Evolutionary conservation across 2,888 invertebrate genomes (phyloP).

Genomic region (Polyommatus iphigenia): DNA sequence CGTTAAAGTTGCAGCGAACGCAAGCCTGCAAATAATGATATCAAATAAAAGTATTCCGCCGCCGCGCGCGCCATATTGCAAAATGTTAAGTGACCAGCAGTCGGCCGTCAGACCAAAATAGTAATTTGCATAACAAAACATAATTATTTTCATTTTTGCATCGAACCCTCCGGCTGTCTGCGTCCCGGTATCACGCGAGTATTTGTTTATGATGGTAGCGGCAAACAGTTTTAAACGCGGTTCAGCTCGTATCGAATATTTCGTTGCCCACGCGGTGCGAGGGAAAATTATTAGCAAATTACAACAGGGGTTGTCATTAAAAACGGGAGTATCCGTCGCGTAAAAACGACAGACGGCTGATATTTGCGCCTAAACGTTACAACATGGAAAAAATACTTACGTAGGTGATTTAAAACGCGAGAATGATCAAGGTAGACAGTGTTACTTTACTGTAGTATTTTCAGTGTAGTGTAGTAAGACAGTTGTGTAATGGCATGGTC

Average conservation of each 20-base stretch:
- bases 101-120: conserved; percentile 27
- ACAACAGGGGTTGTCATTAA: not conserved
- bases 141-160: conserved; percentile 24
- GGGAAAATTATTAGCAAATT: conserved; percentile 4
- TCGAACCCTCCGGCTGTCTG: conserved; percentile 14
- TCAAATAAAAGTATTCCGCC: conserved; percentile 1
- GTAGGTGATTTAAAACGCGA: too few relatives aligned
- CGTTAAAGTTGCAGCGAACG: not conserved
- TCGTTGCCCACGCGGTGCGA: not conserved
- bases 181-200: conserved; percentile 17
- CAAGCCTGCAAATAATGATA: not conserved
- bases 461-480: too few relatives aligned
- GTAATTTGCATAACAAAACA: conserved; percentile 26
- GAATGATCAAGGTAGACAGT: too few relatives aligned
- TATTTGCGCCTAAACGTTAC: not conserved
- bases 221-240: conserved; percentile 18
- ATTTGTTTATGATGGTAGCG: conserved; percentile 17
- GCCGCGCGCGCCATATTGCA: conserved; percentile 8
- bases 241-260: conserved; percentile 1
- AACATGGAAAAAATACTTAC: too few relatives aligned
- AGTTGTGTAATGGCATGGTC: too few relatives aligned
- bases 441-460: too few relatives aligned
- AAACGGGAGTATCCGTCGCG: not conserved
- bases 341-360: conserved; percentile 1
- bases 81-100: conserved; percentile 26